Conservation (phyloP, 2,113 vertebrate genomes). For the Pangasianodon hypophthalmus region DNA sequence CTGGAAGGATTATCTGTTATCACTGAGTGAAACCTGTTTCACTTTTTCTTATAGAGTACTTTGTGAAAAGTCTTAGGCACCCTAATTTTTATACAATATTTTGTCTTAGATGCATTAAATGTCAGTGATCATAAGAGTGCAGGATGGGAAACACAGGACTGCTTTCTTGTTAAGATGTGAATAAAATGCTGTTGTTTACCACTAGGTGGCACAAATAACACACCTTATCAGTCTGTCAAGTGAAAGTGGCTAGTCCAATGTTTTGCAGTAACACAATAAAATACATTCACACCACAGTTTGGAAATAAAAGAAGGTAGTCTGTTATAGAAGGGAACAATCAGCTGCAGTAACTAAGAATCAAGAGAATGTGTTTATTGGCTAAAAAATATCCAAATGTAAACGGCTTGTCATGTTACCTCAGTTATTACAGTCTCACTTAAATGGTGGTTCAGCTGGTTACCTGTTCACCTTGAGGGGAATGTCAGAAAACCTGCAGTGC, state of each 20-base stretch:
- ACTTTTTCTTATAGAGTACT: neutral
- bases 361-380: conserved; percentile 62
- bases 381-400: conserved; percentile 71
- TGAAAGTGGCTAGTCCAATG: neutral
- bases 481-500: neutral
- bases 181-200: conserved; percentile 19
- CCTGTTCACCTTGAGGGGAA: neutral
- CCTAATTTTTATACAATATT: neutral
- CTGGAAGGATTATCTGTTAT: too few species aligned
- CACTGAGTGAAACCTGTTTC: neutral
- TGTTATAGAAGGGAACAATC: conserved; percentile 64
- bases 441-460: neutral
- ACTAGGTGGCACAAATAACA: conserved; percentile 27
- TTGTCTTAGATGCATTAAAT: neutral
- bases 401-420: conserved; percentile 48
- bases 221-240: neutral
- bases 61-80: neutral
- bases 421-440: neutral
- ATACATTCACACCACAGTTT: neutral
- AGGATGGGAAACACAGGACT: neutral
- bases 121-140: neutral
- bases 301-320: conserved; percentile 58
- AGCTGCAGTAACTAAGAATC: conserved; percentile 71
- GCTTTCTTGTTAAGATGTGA: neutral
- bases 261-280: neutral